Evolutionary conservation across 2,797 vertebrate species (phyloP).

Genomic region (Pseudopleuronectes americanus): DNA sequence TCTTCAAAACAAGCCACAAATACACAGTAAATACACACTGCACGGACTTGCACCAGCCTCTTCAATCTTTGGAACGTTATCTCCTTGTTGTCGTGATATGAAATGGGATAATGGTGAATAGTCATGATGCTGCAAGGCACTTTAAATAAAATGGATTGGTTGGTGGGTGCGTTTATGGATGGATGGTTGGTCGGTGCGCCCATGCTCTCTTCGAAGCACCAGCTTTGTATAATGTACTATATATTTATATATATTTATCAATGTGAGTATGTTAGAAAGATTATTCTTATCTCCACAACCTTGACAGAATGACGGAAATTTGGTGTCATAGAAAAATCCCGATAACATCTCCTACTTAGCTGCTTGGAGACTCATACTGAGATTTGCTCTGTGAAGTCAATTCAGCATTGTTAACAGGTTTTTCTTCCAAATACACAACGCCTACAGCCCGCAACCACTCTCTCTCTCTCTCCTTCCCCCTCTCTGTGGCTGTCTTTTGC

Average conservation of each 20-base stretch:
- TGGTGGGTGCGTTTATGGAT: no score
- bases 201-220: no score
- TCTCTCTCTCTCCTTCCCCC: not conserved
- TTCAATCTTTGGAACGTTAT: no score
- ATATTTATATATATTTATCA: not conserved
- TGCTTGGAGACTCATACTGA: constrained; percentile 15
- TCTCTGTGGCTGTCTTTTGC: constrained; percentile 11
- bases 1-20: no score
- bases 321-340: constrained; percentile 47
- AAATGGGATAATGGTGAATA: no score
- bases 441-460: not conserved
- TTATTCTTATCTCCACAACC: constrained; percentile 69
- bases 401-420: constrained; percentile 29
- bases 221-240: no score
- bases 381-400: constrained; percentile 21
- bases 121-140: no score
- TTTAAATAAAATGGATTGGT: no score
- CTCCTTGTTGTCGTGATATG: no score
- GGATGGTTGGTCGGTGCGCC: no score
- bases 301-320: constrained; percentile 74
- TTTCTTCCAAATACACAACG: constrained; percentile 47
- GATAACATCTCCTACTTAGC: constrained; percentile 61
- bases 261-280: constrained; percentile 33
- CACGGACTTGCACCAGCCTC: no score
- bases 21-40: no score